Percentiles rank a stretch among this genome's conserved stretches.
phyloP scores from a whole-genome alignment of 2,113 vertebrate species.

The Pavo muticus region DNA sequence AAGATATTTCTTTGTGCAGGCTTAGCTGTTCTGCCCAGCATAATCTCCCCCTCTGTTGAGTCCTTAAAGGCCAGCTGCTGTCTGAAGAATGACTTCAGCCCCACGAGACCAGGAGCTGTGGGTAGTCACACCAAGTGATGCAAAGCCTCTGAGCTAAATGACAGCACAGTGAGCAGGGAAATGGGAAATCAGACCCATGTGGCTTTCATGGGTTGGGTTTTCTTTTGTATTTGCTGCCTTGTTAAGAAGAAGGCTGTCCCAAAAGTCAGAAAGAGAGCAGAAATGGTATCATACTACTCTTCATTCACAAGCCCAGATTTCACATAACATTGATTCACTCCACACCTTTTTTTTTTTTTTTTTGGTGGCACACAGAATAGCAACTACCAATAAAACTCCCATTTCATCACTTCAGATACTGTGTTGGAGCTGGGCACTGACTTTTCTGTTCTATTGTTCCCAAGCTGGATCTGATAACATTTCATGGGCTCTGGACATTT shows the following conservation, averaged over 20 bases:
- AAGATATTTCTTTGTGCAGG: conserved; percentile 29
- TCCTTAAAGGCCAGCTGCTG: neutral
- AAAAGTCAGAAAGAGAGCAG: neutral
- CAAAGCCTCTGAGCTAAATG: conserved; percentile 30
- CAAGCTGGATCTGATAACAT: neutral
- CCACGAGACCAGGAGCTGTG: conserved; percentile 49
- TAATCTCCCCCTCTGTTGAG: neutral
- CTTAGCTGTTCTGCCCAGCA: neutral
- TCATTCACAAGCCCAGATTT: neutral
- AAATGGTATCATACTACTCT: neutral
- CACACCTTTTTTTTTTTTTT: neutral
- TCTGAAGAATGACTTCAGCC: conserved; percentile 51
- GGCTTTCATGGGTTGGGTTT: neutral
- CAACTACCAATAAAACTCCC: neutral
- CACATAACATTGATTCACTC: neutral
- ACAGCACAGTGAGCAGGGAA: neutral
- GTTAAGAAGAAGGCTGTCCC: neutral
- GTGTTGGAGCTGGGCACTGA: neutral
- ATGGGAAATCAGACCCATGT: conserved; percentile 39
- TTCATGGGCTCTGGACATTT: neutral
- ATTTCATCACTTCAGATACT: neutral
- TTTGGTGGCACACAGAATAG: neutral
- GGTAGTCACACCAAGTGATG: conserved; percentile 19
- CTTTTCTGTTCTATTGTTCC: neutral
- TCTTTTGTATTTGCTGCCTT: neutral